Evolutionary conservation across 2,113 vertebrate genomes (phyloP), one percentile per base, ranked within the genome.

Genomic region (Okapia johnstoni): DNA sequence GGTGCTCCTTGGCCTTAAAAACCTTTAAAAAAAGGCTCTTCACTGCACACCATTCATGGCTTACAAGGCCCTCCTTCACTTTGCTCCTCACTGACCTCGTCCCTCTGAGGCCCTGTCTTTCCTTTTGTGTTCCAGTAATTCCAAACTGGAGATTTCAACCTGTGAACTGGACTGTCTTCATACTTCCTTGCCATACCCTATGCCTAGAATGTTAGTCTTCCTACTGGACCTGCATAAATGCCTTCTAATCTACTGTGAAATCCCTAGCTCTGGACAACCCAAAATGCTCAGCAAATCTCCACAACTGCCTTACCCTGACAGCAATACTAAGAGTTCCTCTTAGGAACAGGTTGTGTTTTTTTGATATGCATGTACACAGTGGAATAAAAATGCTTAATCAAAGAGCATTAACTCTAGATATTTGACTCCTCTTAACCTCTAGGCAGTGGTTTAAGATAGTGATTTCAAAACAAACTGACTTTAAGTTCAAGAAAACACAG

Each of bases 391-490:
- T 6, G 15, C 7, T 81, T 88, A 93, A 60, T 90, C 7, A 87
- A 60, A 50, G 73, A 52, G 6, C n/a, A 52, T 86, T 80, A 58
- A 33, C 23, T 89, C 73, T 76, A 66, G 19, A 30, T 36, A 76
- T 6, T 7, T 80, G 30, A 36, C 60, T 88, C 94, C 60, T 85
- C n/a, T 87, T 63, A 86, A 26, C 76, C 70, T 14, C 26, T 28
- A 50, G 48, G 14, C 13, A 63, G 86, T 40, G 28, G n/a, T 57
- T 36, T 90, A n/a, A 88, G 46, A 77, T 1, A 70, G 40, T 40
- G 21, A 96, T 60, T 97, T 79, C 85, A 92, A 97, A 91, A n/a
- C 58, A 92, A 97, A 95, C 26, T 33, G 55, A 52, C 43, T 88
- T n/a, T 66, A 92, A 80, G 19, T 88, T 94, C 23, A 87, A 91